Base-by-base conservation (phyloP, 1,140 invertebrate genomes). In the Elymnias hypermnestra region DNA sequence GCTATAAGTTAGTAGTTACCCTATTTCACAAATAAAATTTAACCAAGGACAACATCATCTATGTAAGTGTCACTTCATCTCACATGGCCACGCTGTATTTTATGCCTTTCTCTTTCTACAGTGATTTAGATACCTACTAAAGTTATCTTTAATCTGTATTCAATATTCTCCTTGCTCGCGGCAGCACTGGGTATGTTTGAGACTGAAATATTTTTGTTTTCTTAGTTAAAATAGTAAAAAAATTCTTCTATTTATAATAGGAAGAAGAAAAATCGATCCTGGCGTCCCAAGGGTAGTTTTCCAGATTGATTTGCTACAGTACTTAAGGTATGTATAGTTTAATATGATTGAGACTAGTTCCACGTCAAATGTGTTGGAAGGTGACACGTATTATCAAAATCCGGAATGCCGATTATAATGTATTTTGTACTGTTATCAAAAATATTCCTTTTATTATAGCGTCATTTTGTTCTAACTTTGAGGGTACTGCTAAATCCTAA, bases 311-410 rank as follows among this genome's bases (percentile, higher is more conserved):
- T 72, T 47, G 81, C 77, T 84, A 75, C 81, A 74, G 81, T 84
- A 84, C 81, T 57, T 67, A 67, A 46, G 76, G 78, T 84, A 58
- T 68, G 74, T 79, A 57, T 56, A 57, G 26, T 44, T 60, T 56
- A 46, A 70, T 73, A 71, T 67, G 58, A 47, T 60, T 40, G 41
- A 66, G 50, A 68, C 69, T 55, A 68, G 70, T 79, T 84, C 81
- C 81, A 85, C 81, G 81, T 85, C 81, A 85, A 83, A 85, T 82
- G 76, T 77, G 78, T 81, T 83, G 74, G 76, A 81, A 82, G 76
- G 78, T 84, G 81, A 84, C 81, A 84, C 81, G 81, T 84, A 84
- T 83, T 81, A 83, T 82, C 74, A 73, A 57, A 71, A 73, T 59
- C 57, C 50, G 23, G 48, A 53, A 58, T 58, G 45, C 51, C 37